These are phyloP conservation scores for Panthera uncia DNA, from an alignment of 2,113 vertebrate species.

Conservation along the genomic window DNA sequence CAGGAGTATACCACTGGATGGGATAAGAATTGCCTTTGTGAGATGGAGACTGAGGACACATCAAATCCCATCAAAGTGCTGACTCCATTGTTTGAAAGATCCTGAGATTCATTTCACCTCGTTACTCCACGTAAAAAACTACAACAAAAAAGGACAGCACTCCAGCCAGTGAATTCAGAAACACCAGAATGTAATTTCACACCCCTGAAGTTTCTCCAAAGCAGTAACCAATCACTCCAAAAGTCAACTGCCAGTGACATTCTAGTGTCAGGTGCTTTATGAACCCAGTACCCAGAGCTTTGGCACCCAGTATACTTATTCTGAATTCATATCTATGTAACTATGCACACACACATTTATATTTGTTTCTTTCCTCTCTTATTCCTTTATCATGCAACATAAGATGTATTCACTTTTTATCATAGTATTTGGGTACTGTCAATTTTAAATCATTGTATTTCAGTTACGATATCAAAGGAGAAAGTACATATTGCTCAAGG, in stretches of 20 bases:
- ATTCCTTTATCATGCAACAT: background rate
- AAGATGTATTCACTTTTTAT: background rate
- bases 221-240: background rate
- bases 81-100: background rate
- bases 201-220: background rate
- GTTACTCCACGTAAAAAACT: background rate
- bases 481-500: background rate
- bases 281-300: background rate
- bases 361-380: background rate
- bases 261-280: background rate
- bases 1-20: background rate
- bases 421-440: background rate
- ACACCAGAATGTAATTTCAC: background rate
- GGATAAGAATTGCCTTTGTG: background rate
- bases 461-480: background rate
- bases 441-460: background rate
- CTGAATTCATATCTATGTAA: background rate
- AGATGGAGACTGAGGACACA: rapidly evolving
- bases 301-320: background rate
- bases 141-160: background rate
- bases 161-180: background rate
- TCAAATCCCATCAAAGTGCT: background rate
- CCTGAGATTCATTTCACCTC: background rate
- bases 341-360: background rate
- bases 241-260: background rate